These are phyloP conservation scores for Theretra japonica DNA, from an alignment of 2,888 invertebrate genomes.

Conservation along the genomic window DNA sequence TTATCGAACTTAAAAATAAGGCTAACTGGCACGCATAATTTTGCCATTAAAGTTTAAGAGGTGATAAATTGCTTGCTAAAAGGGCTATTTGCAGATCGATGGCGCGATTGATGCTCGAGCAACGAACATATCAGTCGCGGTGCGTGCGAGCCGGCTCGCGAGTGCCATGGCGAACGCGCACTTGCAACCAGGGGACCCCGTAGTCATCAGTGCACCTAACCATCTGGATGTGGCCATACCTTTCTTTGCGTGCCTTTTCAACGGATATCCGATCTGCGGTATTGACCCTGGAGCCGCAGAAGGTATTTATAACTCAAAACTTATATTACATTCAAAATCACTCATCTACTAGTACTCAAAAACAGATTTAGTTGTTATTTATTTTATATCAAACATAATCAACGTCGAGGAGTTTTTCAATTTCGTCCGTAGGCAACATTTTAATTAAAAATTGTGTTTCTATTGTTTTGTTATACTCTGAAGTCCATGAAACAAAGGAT, in stretches of 20 bases:
- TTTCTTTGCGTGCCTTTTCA: constrained; percentile 53
- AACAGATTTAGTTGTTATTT: too few species aligned
- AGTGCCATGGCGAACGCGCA: constrained; percentile 55
- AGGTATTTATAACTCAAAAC: constrained; percentile 3
- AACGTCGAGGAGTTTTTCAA: not conserved
- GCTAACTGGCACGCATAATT: not conserved
- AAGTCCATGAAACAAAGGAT: not conserved
- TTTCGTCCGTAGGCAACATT: not conserved
- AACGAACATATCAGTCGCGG: constrained; percentile 56
- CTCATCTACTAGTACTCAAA: not conserved
- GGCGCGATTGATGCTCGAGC: constrained; percentile 49
- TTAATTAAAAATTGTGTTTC: not conserved
- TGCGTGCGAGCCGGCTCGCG: constrained; percentile 46
- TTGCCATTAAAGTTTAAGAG: not conserved
- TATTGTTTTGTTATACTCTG: not conserved
- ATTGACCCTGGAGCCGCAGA: not conserved
- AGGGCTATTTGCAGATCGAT: constrained; percentile 52
- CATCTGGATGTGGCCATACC: constrained; percentile 58
- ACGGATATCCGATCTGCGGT: not conserved
- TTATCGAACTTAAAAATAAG: not conserved
- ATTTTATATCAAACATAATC: too few species aligned
- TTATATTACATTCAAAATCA: not conserved
- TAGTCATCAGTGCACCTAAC: constrained; percentile 54
- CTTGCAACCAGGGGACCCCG: constrained; percentile 53
- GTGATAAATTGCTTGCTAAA: not conserved